Base-by-base conservation (phyloP, 2,888 invertebrate genomes). In the Cenopis cana region DNA sequence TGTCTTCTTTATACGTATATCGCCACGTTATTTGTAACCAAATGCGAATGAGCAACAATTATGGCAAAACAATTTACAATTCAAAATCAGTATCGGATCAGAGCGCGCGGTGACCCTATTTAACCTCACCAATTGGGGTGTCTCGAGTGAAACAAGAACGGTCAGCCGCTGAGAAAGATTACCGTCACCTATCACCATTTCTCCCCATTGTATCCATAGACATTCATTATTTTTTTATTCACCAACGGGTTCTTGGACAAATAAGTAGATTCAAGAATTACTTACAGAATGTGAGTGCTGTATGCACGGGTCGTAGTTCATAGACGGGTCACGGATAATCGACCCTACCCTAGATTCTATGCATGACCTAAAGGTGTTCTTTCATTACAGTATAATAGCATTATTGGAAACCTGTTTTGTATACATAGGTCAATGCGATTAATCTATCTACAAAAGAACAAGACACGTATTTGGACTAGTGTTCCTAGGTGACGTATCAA, bases 181-280 rank as follows among this genome's bases (percentile, higher is more conserved):
- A 87, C 90, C 91, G 91, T 90, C 92, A 89, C 93, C 93, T 91
- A 93, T 93, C 90, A 93, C 89, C 91, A 93, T 93, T 91, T 92
- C 93, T 88, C 86, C 82, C 78, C 79, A 89, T 93, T 93, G 91
- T 84, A 83, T 64, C 64, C 52, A 64, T 64, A 84, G 85, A 87
- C 85, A 84, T 84, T 89, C 91, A 93, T 92, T 92, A 91, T 84
- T 78, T 77, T 78, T 79, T 79, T 87, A 87, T 88, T 83, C 81
- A 82, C 80, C 88, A 90, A 91, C 92, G 85, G 86, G 91, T 93
- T 92, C 87, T 76, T 77, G 82, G 79, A 90, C 88, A 91, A 91
- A 89, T 83, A 86, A 76, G 85, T 84, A 85, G 86, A 87, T 88
- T 82, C 82, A 83, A 83, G 85, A 84, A 87, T 89, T 85, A 87